Conservation (phyloP, 1,140 invertebrate genomes). For the Geopemphigus sp. region DNA sequence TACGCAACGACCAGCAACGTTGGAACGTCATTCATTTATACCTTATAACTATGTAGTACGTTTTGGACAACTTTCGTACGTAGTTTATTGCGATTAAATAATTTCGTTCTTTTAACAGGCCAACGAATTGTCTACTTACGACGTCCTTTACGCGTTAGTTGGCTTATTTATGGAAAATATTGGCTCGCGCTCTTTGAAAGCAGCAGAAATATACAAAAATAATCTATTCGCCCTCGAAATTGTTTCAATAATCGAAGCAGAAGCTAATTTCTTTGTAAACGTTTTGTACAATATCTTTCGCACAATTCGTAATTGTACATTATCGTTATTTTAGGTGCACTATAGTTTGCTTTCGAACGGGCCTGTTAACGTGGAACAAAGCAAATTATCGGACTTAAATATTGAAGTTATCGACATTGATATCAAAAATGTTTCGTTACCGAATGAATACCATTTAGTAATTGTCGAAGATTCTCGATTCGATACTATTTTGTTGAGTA, state of each 20-base stretch:
- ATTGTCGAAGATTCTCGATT: slow-evolving; percentile 5
- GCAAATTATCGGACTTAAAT: slow-evolving; percentile 15
- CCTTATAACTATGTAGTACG: background rate
- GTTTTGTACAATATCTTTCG: too few species aligned
- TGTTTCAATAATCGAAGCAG: slow-evolving; percentile 36
- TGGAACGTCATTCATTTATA: slow-evolving; percentile 23
- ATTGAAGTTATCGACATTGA: background rate
- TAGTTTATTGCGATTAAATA: background rate
- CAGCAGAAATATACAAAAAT: slow-evolving; percentile 15
- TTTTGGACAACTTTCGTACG: background rate
- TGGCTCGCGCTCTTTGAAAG: background rate
- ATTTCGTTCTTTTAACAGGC: background rate
- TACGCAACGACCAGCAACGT: slow-evolving; percentile 1
- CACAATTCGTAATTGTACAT: background rate
- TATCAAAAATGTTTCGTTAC: background rate
- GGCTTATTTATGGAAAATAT: slow-evolving; percentile 43
- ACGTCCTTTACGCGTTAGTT: slow-evolving; percentile 16
- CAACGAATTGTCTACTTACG: background rate
- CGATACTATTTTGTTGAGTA: background rate
- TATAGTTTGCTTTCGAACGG: slow-evolving; percentile 19
- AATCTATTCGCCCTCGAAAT: background rate
- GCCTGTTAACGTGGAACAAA: background rate
- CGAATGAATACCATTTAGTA: slow-evolving; percentile 23
- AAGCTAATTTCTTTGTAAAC: slow-evolving; percentile 29
- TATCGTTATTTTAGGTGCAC: background rate